Evolutionary conservation across 2,888 invertebrate species (phyloP), one percentile per base, ranked within the genome.

Genomic region (Stramonita haemastoma): DNA sequence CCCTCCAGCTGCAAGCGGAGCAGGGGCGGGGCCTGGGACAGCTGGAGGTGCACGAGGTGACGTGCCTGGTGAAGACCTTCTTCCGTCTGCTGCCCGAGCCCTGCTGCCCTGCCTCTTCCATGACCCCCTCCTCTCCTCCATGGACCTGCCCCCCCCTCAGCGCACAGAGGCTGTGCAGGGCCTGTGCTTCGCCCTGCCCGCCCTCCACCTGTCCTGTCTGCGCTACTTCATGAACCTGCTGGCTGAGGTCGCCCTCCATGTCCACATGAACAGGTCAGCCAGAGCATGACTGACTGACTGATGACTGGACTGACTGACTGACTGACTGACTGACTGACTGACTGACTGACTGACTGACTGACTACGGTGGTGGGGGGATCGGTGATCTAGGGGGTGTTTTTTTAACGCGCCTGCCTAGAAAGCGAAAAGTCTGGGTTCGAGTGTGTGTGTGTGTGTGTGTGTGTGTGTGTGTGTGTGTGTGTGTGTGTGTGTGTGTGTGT

Each of bases 141-240:
- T 89, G 73, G 29, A 85, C 26, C 84, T 89, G 36, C 32, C 46
- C 0, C 46, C n/a, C 19, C 60, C 32, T 1, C 70, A 73, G 73
- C 73, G 85, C 8, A 66, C 26, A 22, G 85, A 89, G 22, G 85
- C 89, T 26, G 85, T 89, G 70, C 89, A 89, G 77, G 57, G 56
- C 0, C 89, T 89, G 36, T 89, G 89, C 73, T 89, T 89, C 32
- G 32, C 89, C 26, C 8, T 89, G 73, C 89, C 89, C 22, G 89
- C 85, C 57, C 73, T 36, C 56, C 85, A 89, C 56, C 89, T 89
- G 84, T 89, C 89, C 26, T 85, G 85, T n/a, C 89, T 89, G 22
- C 89, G 89, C 29, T 89, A 85, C 85, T 70, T 89, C 89, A 85
- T 89, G 89, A 70, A 73, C 17, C 89, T 89, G 4, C 77, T 89